Conservation (phyloP, 2,888 invertebrate species). For the Seladonia tumulorum region DNA sequence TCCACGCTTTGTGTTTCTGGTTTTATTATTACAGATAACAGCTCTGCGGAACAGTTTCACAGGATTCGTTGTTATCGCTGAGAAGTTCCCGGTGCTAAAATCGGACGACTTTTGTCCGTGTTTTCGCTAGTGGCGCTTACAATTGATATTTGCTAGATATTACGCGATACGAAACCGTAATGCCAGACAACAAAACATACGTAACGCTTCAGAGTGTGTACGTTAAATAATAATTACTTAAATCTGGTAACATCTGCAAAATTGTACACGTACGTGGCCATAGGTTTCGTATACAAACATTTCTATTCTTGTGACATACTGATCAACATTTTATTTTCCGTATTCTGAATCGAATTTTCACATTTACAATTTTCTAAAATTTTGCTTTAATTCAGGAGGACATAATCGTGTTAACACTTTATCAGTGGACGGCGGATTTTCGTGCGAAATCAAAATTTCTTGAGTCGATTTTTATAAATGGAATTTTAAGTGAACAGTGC, state of each 20-base stretch:
- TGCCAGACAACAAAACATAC: neutral
- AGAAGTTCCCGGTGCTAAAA: constrained; percentile 26
- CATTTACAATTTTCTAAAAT: neutral
- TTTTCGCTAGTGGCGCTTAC: neutral
- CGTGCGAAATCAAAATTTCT: no score
- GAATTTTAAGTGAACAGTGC: neutral
- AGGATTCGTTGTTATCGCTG: constrained; percentile 33
- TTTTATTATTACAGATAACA: constrained; percentile 42
- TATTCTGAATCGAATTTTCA: neutral
- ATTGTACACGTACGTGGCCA: neutral
- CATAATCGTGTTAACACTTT: no score
- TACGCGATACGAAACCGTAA: neutral
- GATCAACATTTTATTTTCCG: neutral
- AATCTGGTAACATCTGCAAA: neutral
- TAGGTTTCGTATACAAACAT: no score
- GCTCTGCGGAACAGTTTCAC: constrained; percentile 13
- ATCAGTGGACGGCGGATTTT: no score
- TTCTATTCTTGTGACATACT: no score
- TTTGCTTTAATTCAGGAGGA: no score
- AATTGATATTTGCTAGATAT: constrained; percentile 4
- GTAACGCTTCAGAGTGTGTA: neutral
- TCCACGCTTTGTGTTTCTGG: constrained; percentile 7
- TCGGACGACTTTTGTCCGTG: constrained; percentile 7
- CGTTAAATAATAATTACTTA: neutral
- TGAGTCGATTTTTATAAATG: no score